Conservation (phyloP, 2,113 vertebrate genomes). For the Varanus komodoensis region DNA sequence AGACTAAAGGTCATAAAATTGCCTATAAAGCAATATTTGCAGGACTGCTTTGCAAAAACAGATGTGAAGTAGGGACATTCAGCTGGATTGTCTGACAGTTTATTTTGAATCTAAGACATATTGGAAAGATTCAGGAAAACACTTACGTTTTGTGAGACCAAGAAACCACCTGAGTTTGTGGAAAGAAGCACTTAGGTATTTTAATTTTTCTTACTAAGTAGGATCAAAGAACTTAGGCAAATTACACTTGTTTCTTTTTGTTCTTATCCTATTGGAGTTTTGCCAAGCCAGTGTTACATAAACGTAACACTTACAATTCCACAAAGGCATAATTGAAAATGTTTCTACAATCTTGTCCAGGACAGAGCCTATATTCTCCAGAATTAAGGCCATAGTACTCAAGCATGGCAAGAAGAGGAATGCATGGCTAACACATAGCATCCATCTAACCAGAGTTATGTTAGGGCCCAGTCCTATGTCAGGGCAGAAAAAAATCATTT, state of each 20-base stretch:
- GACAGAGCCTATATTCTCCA: not conserved
- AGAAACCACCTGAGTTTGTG: not conserved
- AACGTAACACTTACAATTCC: not conserved
- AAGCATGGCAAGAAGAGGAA: not conserved
- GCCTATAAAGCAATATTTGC: not conserved
- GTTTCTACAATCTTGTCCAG: not conserved
- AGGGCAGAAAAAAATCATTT: too few species aligned
- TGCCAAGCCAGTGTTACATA: not conserved
- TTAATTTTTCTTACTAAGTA: slow-evolving; percentile 2
- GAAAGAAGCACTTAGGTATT: not conserved
- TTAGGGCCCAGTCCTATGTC: not conserved
- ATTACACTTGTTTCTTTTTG: slow-evolving; percentile 2
- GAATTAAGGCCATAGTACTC: not conserved
- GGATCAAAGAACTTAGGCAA: not conserved
- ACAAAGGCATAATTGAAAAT: not conserved
- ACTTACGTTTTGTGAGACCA: not conserved
- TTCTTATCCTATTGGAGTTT: slow-evolving; percentile 1
- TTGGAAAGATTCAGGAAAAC: not conserved
- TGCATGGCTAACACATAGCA: not conserved
- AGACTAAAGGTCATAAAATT: not conserved
- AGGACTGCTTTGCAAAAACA: not conserved
- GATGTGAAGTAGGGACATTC: not conserved
- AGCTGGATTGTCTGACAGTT: not conserved
- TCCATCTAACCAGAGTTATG: not conserved
- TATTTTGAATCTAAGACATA: not conserved